phyloP scores from a whole-genome alignment of 2,797 vertebrate genomes.

The Urosaurus nigricauda region DNA sequence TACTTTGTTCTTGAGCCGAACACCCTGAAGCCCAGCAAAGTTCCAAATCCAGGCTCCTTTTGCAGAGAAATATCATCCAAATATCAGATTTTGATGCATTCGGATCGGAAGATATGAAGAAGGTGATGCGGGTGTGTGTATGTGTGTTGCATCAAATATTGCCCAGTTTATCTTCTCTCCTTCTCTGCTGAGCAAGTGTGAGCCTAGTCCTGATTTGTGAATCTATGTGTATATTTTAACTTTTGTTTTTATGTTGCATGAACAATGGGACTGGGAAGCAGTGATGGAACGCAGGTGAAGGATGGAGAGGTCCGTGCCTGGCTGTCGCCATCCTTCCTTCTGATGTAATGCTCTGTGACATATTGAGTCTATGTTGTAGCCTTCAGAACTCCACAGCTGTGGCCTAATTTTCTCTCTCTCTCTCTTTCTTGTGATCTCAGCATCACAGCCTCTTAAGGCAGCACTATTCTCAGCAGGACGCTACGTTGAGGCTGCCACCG shows the following conservation, averaged over 20 bases:
- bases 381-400: constrained; percentile 91
- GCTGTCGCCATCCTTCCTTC: constrained; percentile 70
- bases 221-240: constrained; percentile 6
- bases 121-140: background rate
- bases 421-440: constrained; percentile 82
- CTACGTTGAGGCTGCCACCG: constrained; percentile 82
- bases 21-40: too few relatives aligned
- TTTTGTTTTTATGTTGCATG: background rate
- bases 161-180: background rate
- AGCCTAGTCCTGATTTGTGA: too few relatives aligned
- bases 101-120: too few relatives aligned
- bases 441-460: constrained; percentile 85
- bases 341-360: constrained; percentile 93
- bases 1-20: too few relatives aligned
- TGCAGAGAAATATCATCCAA: background rate
- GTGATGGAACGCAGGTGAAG: constrained; percentile 52
- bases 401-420: constrained; percentile 87
- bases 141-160: background rate
- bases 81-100: background rate
- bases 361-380: constrained; percentile 93
- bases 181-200: background rate
- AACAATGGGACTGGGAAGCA: constrained; percentile 48
- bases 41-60: background rate
- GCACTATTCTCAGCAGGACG: constrained; percentile 82
- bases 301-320: constrained; percentile 63